These are phyloP conservation scores for Synergus gifuensis DNA, from an alignment of 2,888 invertebrate species.

Conservation along the genomic window DNA sequence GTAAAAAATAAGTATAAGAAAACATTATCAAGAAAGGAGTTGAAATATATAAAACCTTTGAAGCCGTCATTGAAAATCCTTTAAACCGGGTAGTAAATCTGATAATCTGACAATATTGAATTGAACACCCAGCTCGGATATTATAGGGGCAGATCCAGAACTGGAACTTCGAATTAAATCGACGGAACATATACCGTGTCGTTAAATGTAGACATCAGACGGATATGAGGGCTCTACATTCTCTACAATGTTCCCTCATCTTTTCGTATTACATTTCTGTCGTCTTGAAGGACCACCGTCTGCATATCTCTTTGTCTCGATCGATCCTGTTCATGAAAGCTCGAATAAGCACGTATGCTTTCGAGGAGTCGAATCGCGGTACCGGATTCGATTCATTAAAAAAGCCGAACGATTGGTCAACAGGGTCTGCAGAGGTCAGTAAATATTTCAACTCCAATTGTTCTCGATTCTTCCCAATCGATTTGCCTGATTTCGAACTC, in stretches of 20 bases:
- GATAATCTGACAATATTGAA: constrained; percentile 40
- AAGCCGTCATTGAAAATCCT: constrained; percentile 11
- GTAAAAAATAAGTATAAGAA: background rate
- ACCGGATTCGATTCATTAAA: constrained; percentile 10
- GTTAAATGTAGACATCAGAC: constrained; percentile 20
- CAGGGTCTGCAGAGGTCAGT: constrained; percentile 1
- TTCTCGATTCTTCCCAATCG: constrained; percentile 24
- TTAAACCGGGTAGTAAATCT: constrained; percentile 9
- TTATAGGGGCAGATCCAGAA: constrained; percentile 35
- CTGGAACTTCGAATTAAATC: constrained; percentile 5
- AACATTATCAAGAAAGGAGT: background rate
- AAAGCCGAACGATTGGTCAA: background rate
- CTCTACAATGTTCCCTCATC: constrained; percentile 37
- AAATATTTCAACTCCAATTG: constrained; percentile 30
- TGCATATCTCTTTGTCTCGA: background rate
- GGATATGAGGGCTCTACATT: background rate
- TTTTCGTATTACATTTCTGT: constrained; percentile 37
- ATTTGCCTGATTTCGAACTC: constrained; percentile 20
- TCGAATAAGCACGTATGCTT: constrained; percentile 23
- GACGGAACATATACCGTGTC: constrained; percentile 8
- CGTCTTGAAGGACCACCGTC: background rate
- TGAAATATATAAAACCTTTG: background rate
- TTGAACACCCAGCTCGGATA: constrained; percentile 8
- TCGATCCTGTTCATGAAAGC: background rate
- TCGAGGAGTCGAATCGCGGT: constrained; percentile 15